Percentiles rank a stretch among this genome's conserved stretches.
Evolutionary conservation across 2,888 invertebrate species (phyloP).

Genomic region (Volucella inflata): DNA sequence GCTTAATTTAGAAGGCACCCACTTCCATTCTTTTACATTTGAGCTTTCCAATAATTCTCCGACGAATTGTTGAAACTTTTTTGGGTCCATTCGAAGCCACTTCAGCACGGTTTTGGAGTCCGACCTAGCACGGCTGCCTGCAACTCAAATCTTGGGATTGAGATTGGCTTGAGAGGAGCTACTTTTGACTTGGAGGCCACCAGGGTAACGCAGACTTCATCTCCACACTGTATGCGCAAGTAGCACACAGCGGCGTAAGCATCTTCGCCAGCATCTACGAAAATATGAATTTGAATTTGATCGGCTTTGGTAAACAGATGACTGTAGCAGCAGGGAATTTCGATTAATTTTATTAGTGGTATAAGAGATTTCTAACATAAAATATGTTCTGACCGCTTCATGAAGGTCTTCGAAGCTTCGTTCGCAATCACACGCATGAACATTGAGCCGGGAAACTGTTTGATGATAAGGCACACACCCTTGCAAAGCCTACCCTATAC

Average conservation of each 20-base stretch:
- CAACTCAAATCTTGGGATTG: not conserved
- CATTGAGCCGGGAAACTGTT: too few relatives aligned
- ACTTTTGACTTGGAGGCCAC: not conserved
- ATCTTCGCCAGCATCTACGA: slow-evolving; percentile 76
- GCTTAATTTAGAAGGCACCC: slow-evolving; percentile 68
- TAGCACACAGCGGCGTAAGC: slow-evolving; percentile 76
- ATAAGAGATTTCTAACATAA: slow-evolving; percentile 62
- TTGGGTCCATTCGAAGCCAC: slow-evolving; percentile 67
- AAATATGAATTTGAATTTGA: slow-evolving; percentile 74
- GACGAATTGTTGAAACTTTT: slow-evolving; percentile 60
- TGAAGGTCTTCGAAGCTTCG: too few relatives aligned
- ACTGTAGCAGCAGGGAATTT: slow-evolving; percentile 67
- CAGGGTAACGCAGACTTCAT: not conserved
- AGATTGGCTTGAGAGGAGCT: not conserved
- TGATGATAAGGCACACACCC: too few relatives aligned
- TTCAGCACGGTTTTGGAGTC: slow-evolving; percentile 65
- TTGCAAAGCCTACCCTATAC: too few relatives aligned
- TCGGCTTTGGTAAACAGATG: slow-evolving; percentile 30
- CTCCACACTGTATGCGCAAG: slow-evolving; percentile 58
- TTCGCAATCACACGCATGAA: too few relatives aligned
- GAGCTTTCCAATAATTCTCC: slow-evolving; percentile 65
- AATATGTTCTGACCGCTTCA: too few relatives aligned
- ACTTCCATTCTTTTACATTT: slow-evolving; percentile 55
- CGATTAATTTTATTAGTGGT: slow-evolving; percentile 40
- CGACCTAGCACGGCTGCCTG: not conserved